Evolutionary conservation across 1,140 invertebrate species (phyloP), one percentile per base, ranked within the genome.

Genomic region (Macrobrachium nipponense): DNA sequence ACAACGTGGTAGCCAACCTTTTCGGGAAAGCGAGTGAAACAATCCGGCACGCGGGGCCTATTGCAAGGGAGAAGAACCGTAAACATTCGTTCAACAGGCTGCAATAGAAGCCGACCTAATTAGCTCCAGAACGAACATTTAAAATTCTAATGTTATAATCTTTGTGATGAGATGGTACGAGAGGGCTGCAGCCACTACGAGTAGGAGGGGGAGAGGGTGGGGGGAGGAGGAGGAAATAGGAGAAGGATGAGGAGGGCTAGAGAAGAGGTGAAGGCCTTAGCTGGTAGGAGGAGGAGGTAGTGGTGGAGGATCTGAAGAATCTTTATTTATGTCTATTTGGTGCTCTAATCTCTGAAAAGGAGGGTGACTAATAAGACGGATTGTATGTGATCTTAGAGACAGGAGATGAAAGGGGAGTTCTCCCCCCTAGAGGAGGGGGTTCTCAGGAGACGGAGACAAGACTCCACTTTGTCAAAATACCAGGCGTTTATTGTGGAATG

Each of bases 71-170:
- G 15, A 23, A 70, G 23, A 14, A 27, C 66, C 66, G 15, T 70
- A 70, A 36, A 14, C 36, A 36, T 70, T 70, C 20, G 66, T 36
- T 70, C 66, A 70, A 70, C 66, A 70, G 36, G 66, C 64, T 80
- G 83, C 77, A 80, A 61, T 79, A 86, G 83, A 59, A 86, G 62
- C 80, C 75, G 68, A 58, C 79, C 83, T 86, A 86, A 86, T 86
- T 86, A 86, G 83, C 83, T 86, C 66, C 83, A 80, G 76, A 80
- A 86, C 64, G 77, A 86, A 80, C 76, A 86, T 86, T 86, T 86
- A 80, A 86, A 86, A 86, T 64, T 86, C 83, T 86, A 86, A 86
- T 86, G 83, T 86, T 86, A 86, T 86, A 86, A 80, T 86, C 77
- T 80, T 79, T 86, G 83, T 86, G 83, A 86, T 86, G 83, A 66